Percentiles rank a stretch among this genome's conserved stretches.
phyloP scores from a whole-genome alignment of 2,888 invertebrate genomes.

The Tanytarsus gracilentus region DNA sequence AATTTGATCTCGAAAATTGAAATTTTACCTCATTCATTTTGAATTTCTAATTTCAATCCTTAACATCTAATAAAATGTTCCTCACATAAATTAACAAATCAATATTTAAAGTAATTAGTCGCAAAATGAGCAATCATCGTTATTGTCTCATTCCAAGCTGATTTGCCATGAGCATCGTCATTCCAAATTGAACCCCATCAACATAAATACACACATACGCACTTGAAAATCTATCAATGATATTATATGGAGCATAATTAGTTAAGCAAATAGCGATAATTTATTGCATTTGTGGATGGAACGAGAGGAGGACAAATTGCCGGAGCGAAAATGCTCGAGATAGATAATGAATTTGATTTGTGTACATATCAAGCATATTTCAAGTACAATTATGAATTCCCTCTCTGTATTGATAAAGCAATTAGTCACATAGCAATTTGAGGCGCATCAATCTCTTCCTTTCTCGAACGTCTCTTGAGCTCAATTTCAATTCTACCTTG shows the following conservation, averaged over 20 bases:
- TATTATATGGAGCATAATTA: constrained; percentile 19
- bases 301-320: no score
- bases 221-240: constrained; percentile 4
- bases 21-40: no score
- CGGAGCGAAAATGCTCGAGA: no score
- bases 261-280: constrained; percentile 16
- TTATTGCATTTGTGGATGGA: no score
- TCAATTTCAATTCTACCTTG: no score
- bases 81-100: not conserved
- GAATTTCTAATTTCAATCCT: no score
- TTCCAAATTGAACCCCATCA: not conserved
- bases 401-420: constrained; percentile 10
- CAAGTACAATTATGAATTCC: not conserved
- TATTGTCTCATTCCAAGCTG: not conserved
- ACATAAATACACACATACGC: not conserved
- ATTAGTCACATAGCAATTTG: constrained; percentile 12
- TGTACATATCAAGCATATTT: constrained; percentile 1
- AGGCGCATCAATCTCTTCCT: no score
- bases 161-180: no score
- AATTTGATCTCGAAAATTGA: no score
- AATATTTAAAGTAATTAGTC: constrained; percentile 2
- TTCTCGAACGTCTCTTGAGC: no score
- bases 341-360: constrained; percentile 23
- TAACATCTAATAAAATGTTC: no score
- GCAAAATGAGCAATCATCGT: not conserved